Evolutionary conservation across 2,113 vertebrate genomes (phyloP).

Genomic region (Hippocampus guttulatus): DNA sequence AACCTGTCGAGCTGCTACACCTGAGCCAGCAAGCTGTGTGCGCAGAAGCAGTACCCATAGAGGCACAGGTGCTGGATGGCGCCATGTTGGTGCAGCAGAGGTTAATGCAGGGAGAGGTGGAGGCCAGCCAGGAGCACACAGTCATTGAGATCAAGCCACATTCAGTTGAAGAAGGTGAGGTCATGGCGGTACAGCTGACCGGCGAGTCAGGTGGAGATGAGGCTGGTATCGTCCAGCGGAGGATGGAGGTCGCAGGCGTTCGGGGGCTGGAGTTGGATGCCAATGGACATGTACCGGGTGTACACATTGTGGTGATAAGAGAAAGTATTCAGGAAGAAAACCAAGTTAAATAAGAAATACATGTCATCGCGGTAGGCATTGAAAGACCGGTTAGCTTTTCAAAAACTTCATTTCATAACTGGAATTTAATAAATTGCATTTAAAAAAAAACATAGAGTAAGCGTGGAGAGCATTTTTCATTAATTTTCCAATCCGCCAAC

Average conservation of each 20-base stretch:
- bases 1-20: conserved; percentile 86
- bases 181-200: conserved; percentile 71
- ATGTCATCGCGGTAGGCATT: neutral
- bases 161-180: conserved; percentile 56
- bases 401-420: neutral
- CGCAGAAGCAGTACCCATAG: conserved; percentile 45
- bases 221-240: conserved; percentile 74
- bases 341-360: neutral
- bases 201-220: conserved; percentile 51
- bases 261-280: conserved; percentile 74
- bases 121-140: conserved; percentile 55
- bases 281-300: conserved; percentile 67
- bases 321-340: conserved; percentile 63
- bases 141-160: conserved; percentile 90
- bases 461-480: too few species aligned
- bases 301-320: conserved; percentile 72
- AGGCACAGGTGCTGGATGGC: conserved; percentile 56
- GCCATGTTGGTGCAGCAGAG: conserved; percentile 60
- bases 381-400: neutral
- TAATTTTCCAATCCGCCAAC: too few species aligned
- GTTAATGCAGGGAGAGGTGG: conserved; percentile 43
- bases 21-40: conserved; percentile 78
- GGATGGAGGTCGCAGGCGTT: conserved; percentile 78
- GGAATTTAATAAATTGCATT: neutral
- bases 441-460: neutral